These are phyloP conservation scores for Drosophila diplacantha DNA, from an alignment of 2,888 invertebrate species.

Conservation along the genomic window DNA sequence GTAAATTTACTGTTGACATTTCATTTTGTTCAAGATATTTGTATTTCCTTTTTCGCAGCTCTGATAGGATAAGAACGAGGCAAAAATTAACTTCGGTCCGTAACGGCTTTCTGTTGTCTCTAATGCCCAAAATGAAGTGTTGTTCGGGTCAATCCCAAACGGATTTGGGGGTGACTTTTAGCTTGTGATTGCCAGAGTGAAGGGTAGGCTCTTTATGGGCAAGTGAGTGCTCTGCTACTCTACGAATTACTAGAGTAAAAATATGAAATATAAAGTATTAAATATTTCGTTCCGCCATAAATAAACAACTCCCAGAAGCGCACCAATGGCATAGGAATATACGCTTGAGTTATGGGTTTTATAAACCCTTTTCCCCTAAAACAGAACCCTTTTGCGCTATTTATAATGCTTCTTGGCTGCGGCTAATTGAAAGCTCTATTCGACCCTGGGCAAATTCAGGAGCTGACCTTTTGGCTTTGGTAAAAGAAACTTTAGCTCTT, in stretches of 20 bases:
- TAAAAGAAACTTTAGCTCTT: slow-evolving; percentile 46
- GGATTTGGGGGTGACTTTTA: background rate
- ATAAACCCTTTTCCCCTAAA: background rate
- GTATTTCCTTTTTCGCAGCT: slow-evolving; percentile 41
- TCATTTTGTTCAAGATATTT: slow-evolving; percentile 69
- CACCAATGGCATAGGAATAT: slow-evolving; percentile 12
- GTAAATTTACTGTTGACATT: slow-evolving; percentile 72
- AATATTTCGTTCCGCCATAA: background rate
- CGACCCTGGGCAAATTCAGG: slow-evolving; percentile 19
- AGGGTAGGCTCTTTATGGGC: background rate
- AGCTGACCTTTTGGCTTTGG: slow-evolving; percentile 37
- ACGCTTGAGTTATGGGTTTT: slow-evolving; percentile 26
- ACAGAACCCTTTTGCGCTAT: slow-evolving; percentile 33
- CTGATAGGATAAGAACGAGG: slow-evolving; percentile 31
- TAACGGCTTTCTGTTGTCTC: slow-evolving; percentile 32
- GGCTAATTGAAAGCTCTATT: slow-evolving; percentile 47
- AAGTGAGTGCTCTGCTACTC: background rate
- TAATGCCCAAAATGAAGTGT: slow-evolving; percentile 51
- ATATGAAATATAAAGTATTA: background rate
- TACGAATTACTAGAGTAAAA: background rate
- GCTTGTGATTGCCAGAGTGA: background rate
- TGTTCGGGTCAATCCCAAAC: slow-evolving; percentile 46
- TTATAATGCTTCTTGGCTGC: slow-evolving; percentile 41
- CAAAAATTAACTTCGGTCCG: slow-evolving; percentile 29
- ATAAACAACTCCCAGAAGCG: background rate